phyloP scores from a whole-genome alignment of 1,140 invertebrate genomes.

The Dendrolimus kikuchii region DNA sequence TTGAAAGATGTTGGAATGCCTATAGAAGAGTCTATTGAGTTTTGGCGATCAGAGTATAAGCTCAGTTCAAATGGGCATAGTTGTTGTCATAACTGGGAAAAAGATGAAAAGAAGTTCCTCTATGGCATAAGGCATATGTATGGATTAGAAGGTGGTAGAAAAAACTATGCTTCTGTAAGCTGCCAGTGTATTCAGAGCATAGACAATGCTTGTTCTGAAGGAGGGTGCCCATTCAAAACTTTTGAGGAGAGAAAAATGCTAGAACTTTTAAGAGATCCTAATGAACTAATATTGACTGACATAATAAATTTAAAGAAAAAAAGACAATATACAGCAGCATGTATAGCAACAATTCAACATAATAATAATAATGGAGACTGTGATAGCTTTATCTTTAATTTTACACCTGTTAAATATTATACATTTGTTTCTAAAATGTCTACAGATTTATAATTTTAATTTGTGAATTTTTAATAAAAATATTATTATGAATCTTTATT shows the following conservation, averaged over 20 bases:
- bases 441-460: not conserved
- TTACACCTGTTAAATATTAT: slow-evolving; percentile 48
- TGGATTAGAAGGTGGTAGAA: slow-evolving; percentile 79
- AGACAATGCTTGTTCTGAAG: slow-evolving; percentile 69
- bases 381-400: slow-evolving; percentile 42
- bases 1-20: slow-evolving; percentile 81
- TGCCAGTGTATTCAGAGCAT: slow-evolving; percentile 70
- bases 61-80: slow-evolving; percentile 65
- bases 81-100: slow-evolving; percentile 78
- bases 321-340: slow-evolving; percentile 36
- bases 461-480: no score
- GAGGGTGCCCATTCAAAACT: slow-evolving; percentile 75
- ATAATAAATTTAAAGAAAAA: slow-evolving; percentile 35
- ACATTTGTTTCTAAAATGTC: slow-evolving; percentile 5
- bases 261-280: slow-evolving; percentile 42
- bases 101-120: slow-evolving; percentile 75
- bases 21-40: slow-evolving; percentile 75
- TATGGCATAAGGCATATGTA: slow-evolving; percentile 83
- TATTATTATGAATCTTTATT: no score
- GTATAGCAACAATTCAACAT: slow-evolving; percentile 32
- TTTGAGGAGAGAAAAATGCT: slow-evolving; percentile 68
- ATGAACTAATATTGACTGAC: slow-evolving; percentile 25
- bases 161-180: slow-evolving; percentile 73
- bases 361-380: slow-evolving; percentile 16
- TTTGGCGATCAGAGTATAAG: slow-evolving; percentile 80